Evolutionary conservation across 2,113 vertebrate species (phyloP).

Genomic region (Riparia riparia): DNA sequence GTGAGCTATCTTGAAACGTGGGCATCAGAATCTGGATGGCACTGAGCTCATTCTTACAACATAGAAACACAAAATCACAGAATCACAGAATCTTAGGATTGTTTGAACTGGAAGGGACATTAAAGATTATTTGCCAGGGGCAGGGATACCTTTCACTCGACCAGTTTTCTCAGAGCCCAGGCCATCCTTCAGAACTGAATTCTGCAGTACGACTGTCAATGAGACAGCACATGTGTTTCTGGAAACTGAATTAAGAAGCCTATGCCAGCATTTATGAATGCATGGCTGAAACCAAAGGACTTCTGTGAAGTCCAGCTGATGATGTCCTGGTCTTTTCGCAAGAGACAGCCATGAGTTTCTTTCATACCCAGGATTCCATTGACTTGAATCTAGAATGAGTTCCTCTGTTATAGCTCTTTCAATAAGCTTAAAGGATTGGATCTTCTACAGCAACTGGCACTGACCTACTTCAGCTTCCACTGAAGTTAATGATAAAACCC

Average conservation of each 20-base stretch:
- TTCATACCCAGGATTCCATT: neutral
- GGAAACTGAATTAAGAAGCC: neutral
- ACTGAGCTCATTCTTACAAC: neutral
- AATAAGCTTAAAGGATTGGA: neutral
- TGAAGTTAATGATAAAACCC: conserved; percentile 20
- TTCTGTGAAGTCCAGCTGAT: neutral
- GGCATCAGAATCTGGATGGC: neutral
- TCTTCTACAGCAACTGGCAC: neutral
- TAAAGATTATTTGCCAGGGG: neutral
- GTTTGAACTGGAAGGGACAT: neutral
- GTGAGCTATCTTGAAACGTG: neutral
- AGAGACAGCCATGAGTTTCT: neutral
- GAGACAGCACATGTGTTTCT: rapidly evolving
- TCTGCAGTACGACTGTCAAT: neutral
- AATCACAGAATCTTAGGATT: neutral
- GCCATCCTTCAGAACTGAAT: neutral
- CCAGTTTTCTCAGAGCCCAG: neutral
- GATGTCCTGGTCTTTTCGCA: neutral
- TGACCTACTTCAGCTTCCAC: conserved; percentile 1
- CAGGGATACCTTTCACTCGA: neutral
- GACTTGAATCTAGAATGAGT: neutral
- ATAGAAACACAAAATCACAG: neutral
- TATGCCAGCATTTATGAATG: neutral
- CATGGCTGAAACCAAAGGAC: neutral
- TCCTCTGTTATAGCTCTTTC: neutral